Evolutionary conservation across 37 sponge, comb jelly and placozoan genomes (phyloP), one percentile per base, ranked within the genome.

Genomic region (Ianthella basta): DNA sequence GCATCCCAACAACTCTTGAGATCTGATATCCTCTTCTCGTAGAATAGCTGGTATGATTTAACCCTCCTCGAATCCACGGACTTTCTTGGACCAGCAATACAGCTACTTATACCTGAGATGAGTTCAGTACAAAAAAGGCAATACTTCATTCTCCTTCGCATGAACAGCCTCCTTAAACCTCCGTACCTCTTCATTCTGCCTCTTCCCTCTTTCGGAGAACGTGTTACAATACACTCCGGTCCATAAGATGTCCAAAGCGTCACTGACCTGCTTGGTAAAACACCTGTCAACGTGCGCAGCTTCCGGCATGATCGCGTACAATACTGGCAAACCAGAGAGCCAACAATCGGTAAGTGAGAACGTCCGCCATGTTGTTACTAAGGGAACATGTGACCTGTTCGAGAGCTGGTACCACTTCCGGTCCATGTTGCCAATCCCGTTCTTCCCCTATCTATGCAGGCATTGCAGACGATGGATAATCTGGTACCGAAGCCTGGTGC

Each of bases 201-300:
- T 66, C 39, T 32, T 72, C 20, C 73, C 73, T 37, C 73, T 72
- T 66, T 23, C 19, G 15, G 68, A 72, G 19, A 72, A 72, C 19
- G 73, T 72, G 39, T 72, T 72, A 32, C 13, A 32, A 72, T 34
- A 37, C 73, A 72, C 35, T 34, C 73, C 73, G 30, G 40, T 72
- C 35, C 41, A 37, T 72, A 72, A 32, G 20, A 4, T 72, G 73
- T 72, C 73, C 19, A 72, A 72, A 72, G 12, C 73, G 39, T 72
- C 73, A 6, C 19, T 72, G 19, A 72, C 73, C 41, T 72, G 38
- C 35, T 72, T 72, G 14, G 19, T 40, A 30, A 34, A 72, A 72
- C 25, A 24, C 13, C 23, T 27, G 27, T n/a, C 29, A 24, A 24
- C 68, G 19, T 23, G 29, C 68, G 68, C 14, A n/a, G 25, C 15